Conservation (phyloP, 2,888 invertebrate species). For the Peribatodes rhomboidaria region DNA sequence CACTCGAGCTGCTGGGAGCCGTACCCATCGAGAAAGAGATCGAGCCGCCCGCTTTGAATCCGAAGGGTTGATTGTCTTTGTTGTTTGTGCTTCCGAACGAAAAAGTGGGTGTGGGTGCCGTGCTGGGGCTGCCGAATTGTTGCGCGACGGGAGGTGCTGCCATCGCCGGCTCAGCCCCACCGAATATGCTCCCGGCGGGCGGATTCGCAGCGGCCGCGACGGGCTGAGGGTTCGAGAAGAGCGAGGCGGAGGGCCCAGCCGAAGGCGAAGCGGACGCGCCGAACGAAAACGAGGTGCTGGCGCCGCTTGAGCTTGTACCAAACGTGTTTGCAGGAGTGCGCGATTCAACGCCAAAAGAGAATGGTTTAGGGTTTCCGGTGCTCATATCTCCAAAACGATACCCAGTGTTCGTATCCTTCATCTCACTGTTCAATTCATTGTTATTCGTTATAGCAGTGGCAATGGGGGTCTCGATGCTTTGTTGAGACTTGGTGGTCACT, state of each 20-base stretch:
- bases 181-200: slow-evolving; percentile 42
- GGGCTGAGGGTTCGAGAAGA: slow-evolving; percentile 55
- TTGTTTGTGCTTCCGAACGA: slow-evolving; percentile 57
- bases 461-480: background rate
- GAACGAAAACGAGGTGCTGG: slow-evolving; percentile 9
- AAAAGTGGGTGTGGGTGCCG: slow-evolving; percentile 58
- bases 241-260: slow-evolving; percentile 40
- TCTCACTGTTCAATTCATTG: slow-evolving; percentile 1
- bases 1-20: background rate
- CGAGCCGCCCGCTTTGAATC: slow-evolving; percentile 48
- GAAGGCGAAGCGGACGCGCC: slow-evolving; percentile 35
- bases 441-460: background rate
- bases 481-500: slow-evolving; percentile 4
- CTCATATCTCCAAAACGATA: background rate
- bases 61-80: slow-evolving; percentile 2
- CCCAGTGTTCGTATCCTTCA: background rate
- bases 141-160: slow-evolving; percentile 42
- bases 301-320: background rate
- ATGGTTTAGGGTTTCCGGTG: background rate
- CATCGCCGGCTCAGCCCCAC: slow-evolving; percentile 34
- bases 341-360: slow-evolving; percentile 6
- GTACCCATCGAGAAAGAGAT: slow-evolving; percentile 28
- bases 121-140: slow-evolving; percentile 57
- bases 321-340: background rate
- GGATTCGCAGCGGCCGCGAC: slow-evolving; percentile 4